phyloP scores from a whole-genome alignment of 2,888 invertebrate species.

The Chaitophorus viminalis region DNA sequence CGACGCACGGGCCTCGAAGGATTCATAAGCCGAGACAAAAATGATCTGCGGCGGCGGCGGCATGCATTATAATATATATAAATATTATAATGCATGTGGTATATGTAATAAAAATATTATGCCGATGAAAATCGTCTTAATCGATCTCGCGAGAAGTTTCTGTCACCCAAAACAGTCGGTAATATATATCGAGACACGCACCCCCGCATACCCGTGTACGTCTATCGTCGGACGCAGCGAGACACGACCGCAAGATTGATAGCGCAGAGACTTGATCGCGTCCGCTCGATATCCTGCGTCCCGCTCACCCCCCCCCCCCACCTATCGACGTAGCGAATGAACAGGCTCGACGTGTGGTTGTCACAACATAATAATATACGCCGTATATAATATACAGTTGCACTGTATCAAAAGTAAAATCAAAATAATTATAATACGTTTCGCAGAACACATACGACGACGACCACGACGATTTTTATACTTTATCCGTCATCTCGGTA shows the following conservation, averaged over 20 bases:
- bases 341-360: neutral
- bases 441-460: neutral
- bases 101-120: neutral
- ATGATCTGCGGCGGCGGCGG: neutral
- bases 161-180: neutral
- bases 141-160: neutral
- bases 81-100: too few relatives aligned
- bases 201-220: neutral
- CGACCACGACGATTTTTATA: neutral
- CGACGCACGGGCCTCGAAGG: neutral
- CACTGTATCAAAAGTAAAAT: neutral
- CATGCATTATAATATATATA: too few relatives aligned
- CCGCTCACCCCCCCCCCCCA: too few relatives aligned
- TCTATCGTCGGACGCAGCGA: neutral
- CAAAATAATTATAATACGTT: neutral
- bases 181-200: too few relatives aligned
- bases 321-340: neutral
- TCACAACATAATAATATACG: too few relatives aligned
- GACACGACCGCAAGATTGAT: conserved; percentile 2
- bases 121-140: neutral
- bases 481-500: too few relatives aligned
- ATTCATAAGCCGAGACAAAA: conserved; percentile 45
- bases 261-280: neutral
- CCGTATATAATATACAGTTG: too few relatives aligned
- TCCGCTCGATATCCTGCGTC: neutral